A percentile compares a stretch with the other conserved stretches of the same genome.
These are phyloP conservation scores for Bettongia penicillata DNA, from an alignment of 2,113 vertebrate genomes.

Conservation along the genomic window DNA sequence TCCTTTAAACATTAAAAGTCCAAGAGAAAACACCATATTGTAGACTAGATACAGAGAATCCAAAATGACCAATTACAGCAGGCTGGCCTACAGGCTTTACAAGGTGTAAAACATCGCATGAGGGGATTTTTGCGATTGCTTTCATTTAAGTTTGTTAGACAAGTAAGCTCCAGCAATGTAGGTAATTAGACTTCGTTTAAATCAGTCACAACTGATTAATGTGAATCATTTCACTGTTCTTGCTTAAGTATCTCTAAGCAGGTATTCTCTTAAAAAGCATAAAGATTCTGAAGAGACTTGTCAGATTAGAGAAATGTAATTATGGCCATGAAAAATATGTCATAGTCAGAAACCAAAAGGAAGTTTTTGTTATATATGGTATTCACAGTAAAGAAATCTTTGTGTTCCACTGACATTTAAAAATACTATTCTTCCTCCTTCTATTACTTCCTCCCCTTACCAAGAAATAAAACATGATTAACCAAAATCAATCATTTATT, in stretches of 20 bases:
- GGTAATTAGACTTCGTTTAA: constrained; percentile 68
- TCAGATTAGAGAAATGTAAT: constrained; percentile 59
- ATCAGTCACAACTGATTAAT: constrained; percentile 66
- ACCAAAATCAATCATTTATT: constrained; percentile 17
- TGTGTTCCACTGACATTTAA: neutral
- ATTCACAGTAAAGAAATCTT: neutral
- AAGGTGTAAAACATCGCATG: constrained; percentile 39
- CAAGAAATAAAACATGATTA: constrained; percentile 5
- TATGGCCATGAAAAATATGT: constrained; percentile 1
- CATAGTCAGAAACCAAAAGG: constrained; percentile 26
- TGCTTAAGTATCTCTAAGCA: constrained; percentile 49
- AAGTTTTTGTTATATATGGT: neutral
- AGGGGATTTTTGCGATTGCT: neutral
- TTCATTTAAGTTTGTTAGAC: constrained; percentile 65
- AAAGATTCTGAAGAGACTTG: constrained; percentile 47
- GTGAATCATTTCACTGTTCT: constrained; percentile 29
- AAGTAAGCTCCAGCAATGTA: constrained; percentile 55
- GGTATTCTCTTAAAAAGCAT: constrained; percentile 51
- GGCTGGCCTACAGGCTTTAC: constrained; percentile 58
- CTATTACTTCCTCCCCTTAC: neutral
- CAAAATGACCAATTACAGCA: constrained; percentile 56
- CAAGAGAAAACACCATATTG: constrained; percentile 44
- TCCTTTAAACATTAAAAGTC: constrained; percentile 66
- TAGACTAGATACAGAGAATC: constrained; percentile 45
- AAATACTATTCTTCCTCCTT: neutral